These are phyloP conservation scores for Drosophila villosipedis DNA, from an alignment of 2,888 invertebrate genomes.

Conservation along the genomic window DNA sequence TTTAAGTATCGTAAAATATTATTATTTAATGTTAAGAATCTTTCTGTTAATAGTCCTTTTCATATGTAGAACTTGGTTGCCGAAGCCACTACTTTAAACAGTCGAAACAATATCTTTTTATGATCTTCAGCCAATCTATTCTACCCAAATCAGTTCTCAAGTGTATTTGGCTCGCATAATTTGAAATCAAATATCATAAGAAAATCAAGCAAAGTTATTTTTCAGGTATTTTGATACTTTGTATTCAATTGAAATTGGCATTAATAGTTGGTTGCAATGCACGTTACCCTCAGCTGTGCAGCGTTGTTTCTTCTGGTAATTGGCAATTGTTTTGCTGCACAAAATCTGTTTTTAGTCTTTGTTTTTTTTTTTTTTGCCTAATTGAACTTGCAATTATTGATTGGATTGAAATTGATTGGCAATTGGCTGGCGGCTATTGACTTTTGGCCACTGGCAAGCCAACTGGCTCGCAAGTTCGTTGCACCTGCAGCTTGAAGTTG, in stretches of 20 bases:
- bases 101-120: neutral
- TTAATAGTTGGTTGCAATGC: conserved; percentile 21
- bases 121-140: neutral
- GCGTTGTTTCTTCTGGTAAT: conserved; percentile 42
- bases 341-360: conserved; percentile 25
- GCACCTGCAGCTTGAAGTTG: conserved; percentile 42
- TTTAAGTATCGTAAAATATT: neutral
- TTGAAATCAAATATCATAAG: conserved; percentile 6
- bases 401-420: conserved; percentile 75
- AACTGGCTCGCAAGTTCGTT: conserved; percentile 29
- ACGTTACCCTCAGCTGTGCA: neutral
- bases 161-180: neutral
- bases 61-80: neutral
- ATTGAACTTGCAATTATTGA: conserved; percentile 81
- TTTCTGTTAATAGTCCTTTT: neutral
- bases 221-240: conserved; percentile 14
- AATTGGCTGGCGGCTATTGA: conserved; percentile 68
- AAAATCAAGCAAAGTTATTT: conserved; percentile 7
- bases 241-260: conserved; percentile 43
- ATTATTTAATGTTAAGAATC: neutral
- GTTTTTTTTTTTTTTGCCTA: conserved; percentile 54
- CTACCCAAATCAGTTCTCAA: neutral
- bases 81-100: neutral
- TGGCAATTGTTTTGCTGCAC: conserved; percentile 66
- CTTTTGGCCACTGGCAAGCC: conserved; percentile 65